Evolutionary conservation across 2,113 vertebrate species (phyloP), one percentile per base, ranked within the genome.

Genomic region (Nannobrachium achirus): DNA sequence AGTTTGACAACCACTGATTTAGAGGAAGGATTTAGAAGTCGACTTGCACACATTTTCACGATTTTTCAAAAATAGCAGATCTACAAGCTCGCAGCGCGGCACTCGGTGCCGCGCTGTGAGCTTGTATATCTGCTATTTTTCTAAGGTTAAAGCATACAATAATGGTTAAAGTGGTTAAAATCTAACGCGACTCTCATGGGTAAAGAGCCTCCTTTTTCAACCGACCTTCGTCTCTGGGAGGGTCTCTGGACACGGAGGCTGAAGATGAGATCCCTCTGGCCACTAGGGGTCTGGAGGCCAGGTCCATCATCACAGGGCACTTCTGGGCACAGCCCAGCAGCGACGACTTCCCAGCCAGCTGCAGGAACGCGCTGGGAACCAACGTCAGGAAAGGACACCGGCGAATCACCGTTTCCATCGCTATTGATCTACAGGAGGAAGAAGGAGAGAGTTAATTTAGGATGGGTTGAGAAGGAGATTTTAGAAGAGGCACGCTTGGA

Each of bases 231-330:
- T 61, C 90, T 73, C 71, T 69, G 2, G 89, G 80, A 1, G 79
- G 64, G 53, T 91, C 89, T 79, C 88, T 92, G 16, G 87, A 87
- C 66, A 85, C 84, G 48, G 81, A 79, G 1, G 91, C 40, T 1
- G 95, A 93, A 14, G 92, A 93, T 65, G 91, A 88, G 61, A 96
- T 69, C 9, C 87, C 25, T 51, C 94, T 92, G 46, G 76, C 87
- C 60, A n/a, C n/a, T n/a, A 79, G 73, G 56, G 92, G 88, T 50
- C 89, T 88, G 19, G 90, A 89, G 8, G 75, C 93, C 50, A 92
- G 79, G 63, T 94, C 93, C 94, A 94, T 95, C 95, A 97, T 95
- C 50, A 96, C 92, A 0, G 95, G 96, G 68, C 96, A 98, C 56
- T 88, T 95, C 68, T 93, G 94, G 7, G 95, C 94, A 77, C 94